phyloP scores from a whole-genome alignment of 2,113 vertebrate genomes.

The Callionymus lyra region DNA sequence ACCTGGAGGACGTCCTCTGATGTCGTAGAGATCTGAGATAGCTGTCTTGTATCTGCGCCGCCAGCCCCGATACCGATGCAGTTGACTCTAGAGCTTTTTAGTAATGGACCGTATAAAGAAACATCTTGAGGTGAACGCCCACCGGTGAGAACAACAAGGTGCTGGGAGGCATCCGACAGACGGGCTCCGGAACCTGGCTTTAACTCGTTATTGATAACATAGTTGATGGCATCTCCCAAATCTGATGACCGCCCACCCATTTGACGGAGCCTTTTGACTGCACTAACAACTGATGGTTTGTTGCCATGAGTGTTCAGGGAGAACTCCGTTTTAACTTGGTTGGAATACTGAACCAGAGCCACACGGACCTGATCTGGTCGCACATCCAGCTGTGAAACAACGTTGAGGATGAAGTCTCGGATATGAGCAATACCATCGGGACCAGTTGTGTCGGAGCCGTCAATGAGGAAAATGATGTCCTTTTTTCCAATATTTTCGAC shows the following conservation, averaged over 20 bases:
- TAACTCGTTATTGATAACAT: conserved; percentile 73
- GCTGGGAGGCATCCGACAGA: conserved; percentile 78
- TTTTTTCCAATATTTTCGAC: conserved; percentile 64
- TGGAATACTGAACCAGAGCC: conserved; percentile 80
- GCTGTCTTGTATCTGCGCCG: conserved; percentile 65
- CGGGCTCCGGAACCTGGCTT: conserved; percentile 76
- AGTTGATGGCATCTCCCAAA: conserved; percentile 77
- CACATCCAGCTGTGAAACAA: conserved; percentile 76
- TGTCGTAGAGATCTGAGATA: conserved; percentile 67
- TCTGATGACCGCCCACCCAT: conserved; percentile 75
- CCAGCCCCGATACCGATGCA: conserved; percentile 76
- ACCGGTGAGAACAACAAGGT: conserved; percentile 84
- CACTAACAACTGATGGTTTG: conserved; percentile 64
- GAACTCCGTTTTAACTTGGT: conserved; percentile 73
- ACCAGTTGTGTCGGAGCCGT: conserved; percentile 75
- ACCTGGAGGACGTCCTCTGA: conserved; percentile 67
- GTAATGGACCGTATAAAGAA: conserved; percentile 56
- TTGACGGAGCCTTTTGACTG: conserved; percentile 74
- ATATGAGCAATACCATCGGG: conserved; percentile 71
- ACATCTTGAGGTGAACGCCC: conserved; percentile 78
- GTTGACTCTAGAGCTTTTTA: conserved; percentile 62
- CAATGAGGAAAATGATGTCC: conserved; percentile 89
- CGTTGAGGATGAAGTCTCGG: conserved; percentile 79
- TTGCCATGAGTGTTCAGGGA: conserved; percentile 72
- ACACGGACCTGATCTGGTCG: conserved; percentile 77